These are phyloP conservation scores for Myrmecophaga tridactyla DNA, from an alignment of 2,113 vertebrate genomes.

Conservation along the genomic window DNA sequence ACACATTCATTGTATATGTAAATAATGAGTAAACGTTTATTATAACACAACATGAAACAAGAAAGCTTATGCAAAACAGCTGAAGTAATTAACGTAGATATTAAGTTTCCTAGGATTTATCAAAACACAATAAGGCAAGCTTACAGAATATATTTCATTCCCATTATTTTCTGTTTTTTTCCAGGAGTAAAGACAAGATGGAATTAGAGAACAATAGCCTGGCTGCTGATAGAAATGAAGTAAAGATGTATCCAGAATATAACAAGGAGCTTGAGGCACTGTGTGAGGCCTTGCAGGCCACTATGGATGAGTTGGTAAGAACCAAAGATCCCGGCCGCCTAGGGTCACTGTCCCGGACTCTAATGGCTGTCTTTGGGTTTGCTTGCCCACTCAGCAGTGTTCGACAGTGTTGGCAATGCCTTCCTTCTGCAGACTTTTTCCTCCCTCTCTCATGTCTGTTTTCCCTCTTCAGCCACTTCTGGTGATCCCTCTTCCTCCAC, in stretches of 20 bases:
- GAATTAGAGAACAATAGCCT: slow-evolving; percentile 69
- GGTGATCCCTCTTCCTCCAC: rapidly evolving
- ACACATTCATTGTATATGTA: rapidly evolving
- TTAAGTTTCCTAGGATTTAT: background rate
- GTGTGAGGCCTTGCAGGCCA: slow-evolving; percentile 85
- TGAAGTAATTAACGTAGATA: rapidly evolving
- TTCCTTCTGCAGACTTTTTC: background rate
- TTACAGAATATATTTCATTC: background rate
- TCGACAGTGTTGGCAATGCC: rapidly evolving
- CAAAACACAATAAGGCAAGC: background rate
- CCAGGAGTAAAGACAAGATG: slow-evolving; percentile 80
- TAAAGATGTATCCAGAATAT: slow-evolving; percentile 59
- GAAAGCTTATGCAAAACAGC: background rate
- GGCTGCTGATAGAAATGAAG: slow-evolving; percentile 21
- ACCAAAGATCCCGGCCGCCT: rapidly evolving
- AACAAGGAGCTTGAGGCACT: slow-evolving; percentile 84
- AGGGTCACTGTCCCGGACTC: background rate
- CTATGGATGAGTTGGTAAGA: slow-evolving; percentile 88
- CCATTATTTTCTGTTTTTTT: background rate
- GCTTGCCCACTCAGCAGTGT: rapidly evolving
- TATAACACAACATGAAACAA: background rate
- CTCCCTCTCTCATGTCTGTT: background rate
- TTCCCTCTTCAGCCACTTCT: background rate
- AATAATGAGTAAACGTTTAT: background rate
- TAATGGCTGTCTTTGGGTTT: rapidly evolving